Evolutionary conservation across 37 sponge, comb jelly and placozoan species (phyloP), one percentile per base, ranked within the genome.

Genomic region (Spongilla lacustris): DNA sequence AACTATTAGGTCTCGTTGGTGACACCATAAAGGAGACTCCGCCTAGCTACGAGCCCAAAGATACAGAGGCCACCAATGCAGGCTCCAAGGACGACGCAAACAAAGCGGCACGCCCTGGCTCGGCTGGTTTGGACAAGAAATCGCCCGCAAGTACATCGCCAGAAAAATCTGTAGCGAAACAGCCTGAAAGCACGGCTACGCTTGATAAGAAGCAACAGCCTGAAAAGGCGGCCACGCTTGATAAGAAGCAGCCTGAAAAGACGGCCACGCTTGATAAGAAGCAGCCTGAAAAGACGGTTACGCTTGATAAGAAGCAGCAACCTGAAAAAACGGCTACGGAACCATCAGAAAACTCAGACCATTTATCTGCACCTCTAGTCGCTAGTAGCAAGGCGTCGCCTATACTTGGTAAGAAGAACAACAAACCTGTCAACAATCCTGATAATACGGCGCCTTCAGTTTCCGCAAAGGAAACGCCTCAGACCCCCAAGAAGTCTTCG

Each of bases 1-100:
- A 36, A 27, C 83, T 91, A 0, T 46, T 77, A 0, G 66, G 38
- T 1, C 37, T 83, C 41, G 83, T 86, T 30, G 91, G 91, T 0
- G 91, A 86, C 66, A 70, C 87, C 1, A 50, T 77, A 17, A 73
- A 74, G 36, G 87, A 78, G 48, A 27, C 37, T 3, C 84, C 79
- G 24, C 84, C 84, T 24, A 23, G 22, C 19, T 75, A 75, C 41
- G 85, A 89, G 31, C 38, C 31, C 10, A 66, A 32, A 9, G 58
- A 33, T 48, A 73, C 30, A 5, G 14, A 66, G 5, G 26, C 24
- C 69, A 30, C 2, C 30, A 72, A 30, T 22, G 75, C 73, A 0
- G 80, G 71, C 21, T 6, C 41, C 41, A 41, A 41, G 41, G 73
- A 80, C 19, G 33, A 3, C 4, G 46, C n/a, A 13, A n/a, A 67